Conservation (phyloP, 92 coral and sea anemone genomes). For the Ricordea florida region DNA sequence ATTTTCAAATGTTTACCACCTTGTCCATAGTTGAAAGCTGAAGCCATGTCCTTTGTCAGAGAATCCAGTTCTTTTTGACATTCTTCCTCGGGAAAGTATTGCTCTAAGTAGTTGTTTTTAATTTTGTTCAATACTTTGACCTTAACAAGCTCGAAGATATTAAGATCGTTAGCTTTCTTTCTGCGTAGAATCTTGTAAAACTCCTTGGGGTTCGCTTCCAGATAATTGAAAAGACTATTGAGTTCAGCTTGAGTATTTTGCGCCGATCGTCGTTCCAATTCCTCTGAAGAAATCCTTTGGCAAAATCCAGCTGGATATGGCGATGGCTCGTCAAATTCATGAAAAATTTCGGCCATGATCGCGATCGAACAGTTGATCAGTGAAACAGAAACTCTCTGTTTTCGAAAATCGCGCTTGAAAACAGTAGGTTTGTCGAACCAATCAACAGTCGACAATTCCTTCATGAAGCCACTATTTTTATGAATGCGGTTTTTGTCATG, state of each 20-base stretch:
- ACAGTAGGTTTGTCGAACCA: not conserved
- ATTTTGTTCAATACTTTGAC: constrained; percentile 59
- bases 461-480: not conserved
- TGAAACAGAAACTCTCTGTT: not conserved
- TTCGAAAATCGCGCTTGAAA: constrained; percentile 27
- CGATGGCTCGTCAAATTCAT: constrained; percentile 58
- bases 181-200: constrained; percentile 46
- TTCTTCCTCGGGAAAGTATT: constrained; percentile 41
- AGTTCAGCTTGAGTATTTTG: constrained; percentile 50
- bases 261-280: constrained; percentile 45
- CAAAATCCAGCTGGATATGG: constrained; percentile 44
- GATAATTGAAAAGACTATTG: constrained; percentile 32
- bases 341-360: constrained; percentile 42
- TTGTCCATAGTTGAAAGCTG: constrained; percentile 62
- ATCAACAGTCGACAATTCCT: not conserved
- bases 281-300: constrained; percentile 35
- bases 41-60: constrained; percentile 29
- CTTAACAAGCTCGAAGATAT: constrained; percentile 47
- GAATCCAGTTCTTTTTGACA: constrained; percentile 40
- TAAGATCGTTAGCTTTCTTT: constrained; percentile 50
- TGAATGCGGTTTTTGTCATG: not conserved
- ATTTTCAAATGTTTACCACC: too few relatives aligned
- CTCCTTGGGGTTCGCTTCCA: constrained; percentile 46
- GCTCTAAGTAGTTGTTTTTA: constrained; percentile 41
- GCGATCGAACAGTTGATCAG: not conserved